phyloP scores from a whole-genome alignment of 2,113 vertebrate species.

The Xyliphius kryptos region DNA sequence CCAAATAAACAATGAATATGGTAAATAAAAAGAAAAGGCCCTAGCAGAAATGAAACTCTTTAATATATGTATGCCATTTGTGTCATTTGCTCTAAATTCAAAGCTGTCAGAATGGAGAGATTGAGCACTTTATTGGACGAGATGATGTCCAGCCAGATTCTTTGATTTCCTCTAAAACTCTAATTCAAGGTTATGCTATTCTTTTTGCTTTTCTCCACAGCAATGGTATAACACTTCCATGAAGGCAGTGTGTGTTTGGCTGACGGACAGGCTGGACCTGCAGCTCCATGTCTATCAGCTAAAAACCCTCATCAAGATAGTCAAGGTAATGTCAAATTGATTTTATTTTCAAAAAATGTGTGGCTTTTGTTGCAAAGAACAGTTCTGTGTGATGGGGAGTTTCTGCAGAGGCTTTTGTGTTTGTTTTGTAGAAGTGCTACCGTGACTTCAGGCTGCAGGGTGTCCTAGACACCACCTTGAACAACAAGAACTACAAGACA shows the following conservation, averaged over 20 bases:
- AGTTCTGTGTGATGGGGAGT: too few relatives aligned
- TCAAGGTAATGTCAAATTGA: conserved; percentile 77
- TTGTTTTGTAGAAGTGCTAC: conserved; percentile 80
- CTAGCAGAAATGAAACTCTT: too few relatives aligned
- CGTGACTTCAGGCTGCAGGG: conserved; percentile 92
- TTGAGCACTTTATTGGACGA: too few relatives aligned
- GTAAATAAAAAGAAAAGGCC: too few relatives aligned
- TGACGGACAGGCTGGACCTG: conserved; percentile 89
- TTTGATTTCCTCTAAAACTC: too few relatives aligned
- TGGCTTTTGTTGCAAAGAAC: too few relatives aligned
- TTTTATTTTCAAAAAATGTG: background rate
- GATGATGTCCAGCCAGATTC: too few relatives aligned
- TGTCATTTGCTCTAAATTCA: too few relatives aligned
- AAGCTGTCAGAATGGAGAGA: too few relatives aligned
- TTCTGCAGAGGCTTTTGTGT: too few relatives aligned
- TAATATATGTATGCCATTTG: too few relatives aligned
- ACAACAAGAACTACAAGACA: conserved; percentile 87
- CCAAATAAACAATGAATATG: too few relatives aligned
- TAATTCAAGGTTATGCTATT: background rate
- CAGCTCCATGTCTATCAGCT: conserved; percentile 95
- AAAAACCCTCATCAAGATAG: conserved; percentile 96
- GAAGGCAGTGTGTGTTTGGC: conserved; percentile 85
- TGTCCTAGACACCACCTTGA: conserved; percentile 80
- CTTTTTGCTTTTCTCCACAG: conserved; percentile 56
- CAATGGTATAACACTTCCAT: conserved; percentile 90